phyloP scores from a whole-genome alignment of 2,113 vertebrate species.

The Charadrius vociferus region DNA sequence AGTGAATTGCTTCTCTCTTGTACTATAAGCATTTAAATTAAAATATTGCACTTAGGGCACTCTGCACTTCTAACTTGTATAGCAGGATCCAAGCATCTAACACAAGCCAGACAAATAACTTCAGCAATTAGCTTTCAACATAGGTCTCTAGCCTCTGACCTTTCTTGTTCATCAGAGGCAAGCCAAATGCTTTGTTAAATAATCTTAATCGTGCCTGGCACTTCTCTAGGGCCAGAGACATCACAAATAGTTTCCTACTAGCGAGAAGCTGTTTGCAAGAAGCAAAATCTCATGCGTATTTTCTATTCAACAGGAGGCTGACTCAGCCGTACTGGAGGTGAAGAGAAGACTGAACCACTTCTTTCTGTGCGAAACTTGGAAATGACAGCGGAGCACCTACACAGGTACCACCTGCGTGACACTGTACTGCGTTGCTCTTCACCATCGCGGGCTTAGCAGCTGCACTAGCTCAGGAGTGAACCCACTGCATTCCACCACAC shows the following conservation, averaged over 20 bases:
- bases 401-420: background rate
- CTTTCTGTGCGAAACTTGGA: background rate
- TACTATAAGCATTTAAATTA: constrained; percentile 39
- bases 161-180: background rate
- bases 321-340: background rate
- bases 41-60: background rate
- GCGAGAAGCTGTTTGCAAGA: background rate
- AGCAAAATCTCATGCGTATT: background rate
- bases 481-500: background rate
- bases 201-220: background rate
- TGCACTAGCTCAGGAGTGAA: background rate
- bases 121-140: constrained; percentile 40
- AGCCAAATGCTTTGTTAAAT: background rate
- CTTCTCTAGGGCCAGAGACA: background rate
- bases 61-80: background rate
- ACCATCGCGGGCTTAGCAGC: background rate
- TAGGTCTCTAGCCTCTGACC: background rate
- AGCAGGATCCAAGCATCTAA: constrained; percentile 26
- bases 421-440: background rate
- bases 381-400: background rate
- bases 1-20: constrained; percentile 39
- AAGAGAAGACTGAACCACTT: background rate
- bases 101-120: constrained; percentile 31
- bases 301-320: background rate
- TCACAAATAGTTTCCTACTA: background rate